Evolutionary conservation across 2,113 vertebrate genomes (phyloP).

Genomic region (Pagrus major): DNA sequence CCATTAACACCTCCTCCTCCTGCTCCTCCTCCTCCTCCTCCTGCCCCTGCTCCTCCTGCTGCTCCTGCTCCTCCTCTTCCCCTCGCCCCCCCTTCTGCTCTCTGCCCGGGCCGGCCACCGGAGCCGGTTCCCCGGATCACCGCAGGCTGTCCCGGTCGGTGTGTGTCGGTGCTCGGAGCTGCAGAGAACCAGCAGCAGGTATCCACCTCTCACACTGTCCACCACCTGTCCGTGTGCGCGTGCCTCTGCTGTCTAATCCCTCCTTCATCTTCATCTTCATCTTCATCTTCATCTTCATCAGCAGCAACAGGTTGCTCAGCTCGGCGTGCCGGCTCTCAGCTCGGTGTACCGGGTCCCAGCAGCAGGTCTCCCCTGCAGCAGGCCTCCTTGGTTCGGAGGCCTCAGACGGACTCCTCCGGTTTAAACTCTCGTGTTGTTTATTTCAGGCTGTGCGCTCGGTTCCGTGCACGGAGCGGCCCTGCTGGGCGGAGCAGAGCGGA

Average conservation of each 20-base stretch:
- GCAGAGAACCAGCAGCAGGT: conserved; percentile 12
- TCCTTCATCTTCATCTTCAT: background rate
- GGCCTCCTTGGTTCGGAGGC: too few relatives aligned
- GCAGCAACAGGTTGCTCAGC: conserved; percentile 22
- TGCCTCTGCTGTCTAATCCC: background rate
- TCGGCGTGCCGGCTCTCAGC: too few relatives aligned
- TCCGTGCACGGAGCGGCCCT: background rate
- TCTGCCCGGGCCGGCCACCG: conserved; percentile 36
- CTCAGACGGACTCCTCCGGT: too few relatives aligned
- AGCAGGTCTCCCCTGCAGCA: background rate
- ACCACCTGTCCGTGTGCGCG: background rate
- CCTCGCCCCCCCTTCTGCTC: conserved; percentile 22
- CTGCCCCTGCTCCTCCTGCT: background rate
- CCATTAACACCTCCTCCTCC: conserved; percentile 27
- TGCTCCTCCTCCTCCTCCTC: background rate
- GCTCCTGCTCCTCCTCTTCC: background rate
- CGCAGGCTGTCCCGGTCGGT: conserved; percentile 13
- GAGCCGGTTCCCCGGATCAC: conserved; percentile 38
- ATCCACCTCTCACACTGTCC: background rate
- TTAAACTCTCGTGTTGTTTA: background rate
- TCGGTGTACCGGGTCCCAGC: background rate
- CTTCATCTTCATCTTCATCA: background rate
- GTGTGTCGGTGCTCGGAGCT: conserved; percentile 11
- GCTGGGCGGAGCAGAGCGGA: conserved; percentile 33
- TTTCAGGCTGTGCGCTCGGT: background rate